Conservation (phyloP, 2,113 vertebrate genomes). For the Xiphophorus maculatus region DNA sequence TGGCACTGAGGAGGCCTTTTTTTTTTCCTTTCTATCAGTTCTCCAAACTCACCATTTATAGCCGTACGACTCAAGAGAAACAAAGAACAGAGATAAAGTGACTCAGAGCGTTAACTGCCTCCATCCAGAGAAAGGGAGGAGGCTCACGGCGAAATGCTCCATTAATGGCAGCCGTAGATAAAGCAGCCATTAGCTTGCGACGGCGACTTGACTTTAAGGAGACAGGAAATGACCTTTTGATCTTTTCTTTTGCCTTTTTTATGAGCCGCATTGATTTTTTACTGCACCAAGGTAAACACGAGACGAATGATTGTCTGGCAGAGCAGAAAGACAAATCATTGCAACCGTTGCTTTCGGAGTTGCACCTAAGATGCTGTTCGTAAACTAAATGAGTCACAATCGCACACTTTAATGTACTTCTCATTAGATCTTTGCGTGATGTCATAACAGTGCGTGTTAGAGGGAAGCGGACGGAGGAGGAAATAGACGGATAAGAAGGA, state of each 20-base stretch:
- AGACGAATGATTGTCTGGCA: slow-evolving; percentile 1
- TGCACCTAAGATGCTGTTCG: slow-evolving; percentile 6
- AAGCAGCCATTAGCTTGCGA: slow-evolving; percentile 47
- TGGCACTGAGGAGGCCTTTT: slow-evolving; percentile 65
- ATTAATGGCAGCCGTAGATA: slow-evolving; percentile 37
- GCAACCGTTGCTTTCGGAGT: background rate
- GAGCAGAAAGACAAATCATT: slow-evolving; percentile 28
- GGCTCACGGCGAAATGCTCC: slow-evolving; percentile 14
- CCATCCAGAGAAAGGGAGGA: slow-evolving; percentile 12
- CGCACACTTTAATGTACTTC: slow-evolving; percentile 12
- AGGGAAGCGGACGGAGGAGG: slow-evolving; percentile 1
- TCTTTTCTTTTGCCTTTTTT: slow-evolving; percentile 40
- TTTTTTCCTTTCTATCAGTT: slow-evolving; percentile 16
- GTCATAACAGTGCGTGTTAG: slow-evolving; percentile 11
- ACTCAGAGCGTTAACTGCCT: slow-evolving; percentile 14
- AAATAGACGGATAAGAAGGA: background rate
- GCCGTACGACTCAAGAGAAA: slow-evolving; percentile 33
- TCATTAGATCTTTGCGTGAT: slow-evolving; percentile 12
- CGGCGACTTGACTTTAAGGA: slow-evolving; percentile 44
- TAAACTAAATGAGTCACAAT: slow-evolving; percentile 19
- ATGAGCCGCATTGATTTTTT: slow-evolving; percentile 40
- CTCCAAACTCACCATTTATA: slow-evolving; percentile 47
- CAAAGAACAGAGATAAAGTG: slow-evolving; percentile 43
- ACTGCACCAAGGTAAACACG: slow-evolving; percentile 36
- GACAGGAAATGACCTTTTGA: slow-evolving; percentile 56